These are phyloP conservation scores for Gortyna flavago DNA, from an alignment of 2,888 invertebrate species.

Conservation along the genomic window DNA sequence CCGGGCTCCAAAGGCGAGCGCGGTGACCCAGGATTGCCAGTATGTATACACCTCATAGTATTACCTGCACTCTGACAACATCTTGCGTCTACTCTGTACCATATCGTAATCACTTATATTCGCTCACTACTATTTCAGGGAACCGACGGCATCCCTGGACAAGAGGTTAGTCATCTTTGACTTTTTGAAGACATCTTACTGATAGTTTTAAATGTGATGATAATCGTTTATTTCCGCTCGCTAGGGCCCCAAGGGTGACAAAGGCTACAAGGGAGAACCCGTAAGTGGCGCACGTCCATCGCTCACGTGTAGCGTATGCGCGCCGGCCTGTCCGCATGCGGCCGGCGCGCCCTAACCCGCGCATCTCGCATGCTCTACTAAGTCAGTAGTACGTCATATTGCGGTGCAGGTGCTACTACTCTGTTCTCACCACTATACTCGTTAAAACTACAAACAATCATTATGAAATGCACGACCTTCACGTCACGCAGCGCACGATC, in stretches of 20 bases:
- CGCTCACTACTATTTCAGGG: conserved; percentile 91
- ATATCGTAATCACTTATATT: conserved; percentile 40
- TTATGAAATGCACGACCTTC: conserved; percentile 6
- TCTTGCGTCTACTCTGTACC: not conserved
- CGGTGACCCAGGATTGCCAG: conserved; percentile 97
- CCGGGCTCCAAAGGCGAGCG: conserved; percentile 97
- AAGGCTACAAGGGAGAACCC: conserved; percentile 95
- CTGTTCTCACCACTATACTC: not conserved
- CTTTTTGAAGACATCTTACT: not conserved
- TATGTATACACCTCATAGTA: conserved; percentile 88
- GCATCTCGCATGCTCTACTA: conserved; percentile 60
- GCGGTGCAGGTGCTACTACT: conserved; percentile 47
- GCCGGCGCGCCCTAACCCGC: conserved; percentile 62
- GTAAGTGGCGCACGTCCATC: conserved; percentile 89
- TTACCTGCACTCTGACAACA: not conserved
- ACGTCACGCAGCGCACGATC: conserved; percentile 1
- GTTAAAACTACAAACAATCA: conserved; percentile 1
- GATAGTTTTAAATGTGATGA: conserved; percentile 4
- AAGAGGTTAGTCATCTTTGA: conserved; percentile 92
- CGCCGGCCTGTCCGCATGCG: conserved; percentile 49
- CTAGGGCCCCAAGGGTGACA: conserved; percentile 97
- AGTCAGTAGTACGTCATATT: conserved; percentile 33
- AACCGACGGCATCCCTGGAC: conserved; percentile 97
- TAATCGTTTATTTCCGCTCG: conserved; percentile 77
- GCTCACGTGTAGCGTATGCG: conserved; percentile 14